Conservation (phyloP, 1,140 invertebrate genomes). For the Pygmarrhopalites habei region DNA sequence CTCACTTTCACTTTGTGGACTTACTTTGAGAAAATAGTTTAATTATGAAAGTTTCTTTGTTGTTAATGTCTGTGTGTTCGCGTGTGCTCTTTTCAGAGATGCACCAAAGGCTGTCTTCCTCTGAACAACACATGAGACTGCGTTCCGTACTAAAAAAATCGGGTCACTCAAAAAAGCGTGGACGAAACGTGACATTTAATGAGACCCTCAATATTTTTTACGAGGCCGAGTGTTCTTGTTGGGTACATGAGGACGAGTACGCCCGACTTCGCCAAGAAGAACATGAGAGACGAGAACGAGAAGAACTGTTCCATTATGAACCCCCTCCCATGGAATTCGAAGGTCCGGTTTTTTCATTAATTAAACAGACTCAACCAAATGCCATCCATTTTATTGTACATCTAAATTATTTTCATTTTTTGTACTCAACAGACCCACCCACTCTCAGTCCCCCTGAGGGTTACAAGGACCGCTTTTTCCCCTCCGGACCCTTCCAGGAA, state of each 20-base stretch:
- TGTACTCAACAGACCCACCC: too few species aligned
- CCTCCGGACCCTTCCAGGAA: too few species aligned
- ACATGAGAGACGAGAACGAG: conserved; percentile 20
- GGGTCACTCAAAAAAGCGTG: conserved; percentile 26
- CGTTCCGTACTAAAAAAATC: conserved; percentile 34
- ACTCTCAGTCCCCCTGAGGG: conserved; percentile 38
- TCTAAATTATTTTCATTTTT: neutral
- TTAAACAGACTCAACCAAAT: too few species aligned
- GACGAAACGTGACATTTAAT: conserved; percentile 34
- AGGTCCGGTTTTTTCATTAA: too few species aligned
- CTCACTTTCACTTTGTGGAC: too few species aligned
- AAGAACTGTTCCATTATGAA: conserved; percentile 29
- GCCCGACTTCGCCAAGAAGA: conserved; percentile 33
- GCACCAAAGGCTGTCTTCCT: conserved; percentile 30
- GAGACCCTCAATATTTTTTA: conserved; percentile 36
- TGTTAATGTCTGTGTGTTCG: too few species aligned
- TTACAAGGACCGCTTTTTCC: conserved; percentile 39
- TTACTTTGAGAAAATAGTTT: too few species aligned
- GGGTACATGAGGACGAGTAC: conserved; percentile 39
- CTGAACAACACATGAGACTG: conserved; percentile 28
- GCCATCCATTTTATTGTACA: too few species aligned
- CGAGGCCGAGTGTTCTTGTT: conserved; percentile 37
- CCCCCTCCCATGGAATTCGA: too few species aligned
- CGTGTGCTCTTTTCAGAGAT: conserved; percentile 20
- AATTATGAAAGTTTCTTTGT: too few species aligned